A percentile compares a stretch with the other conserved stretches of the same genome.
Conservation (phyloP, 2,113 vertebrate genomes). For the Myrmecophaga tridactyla region DNA sequence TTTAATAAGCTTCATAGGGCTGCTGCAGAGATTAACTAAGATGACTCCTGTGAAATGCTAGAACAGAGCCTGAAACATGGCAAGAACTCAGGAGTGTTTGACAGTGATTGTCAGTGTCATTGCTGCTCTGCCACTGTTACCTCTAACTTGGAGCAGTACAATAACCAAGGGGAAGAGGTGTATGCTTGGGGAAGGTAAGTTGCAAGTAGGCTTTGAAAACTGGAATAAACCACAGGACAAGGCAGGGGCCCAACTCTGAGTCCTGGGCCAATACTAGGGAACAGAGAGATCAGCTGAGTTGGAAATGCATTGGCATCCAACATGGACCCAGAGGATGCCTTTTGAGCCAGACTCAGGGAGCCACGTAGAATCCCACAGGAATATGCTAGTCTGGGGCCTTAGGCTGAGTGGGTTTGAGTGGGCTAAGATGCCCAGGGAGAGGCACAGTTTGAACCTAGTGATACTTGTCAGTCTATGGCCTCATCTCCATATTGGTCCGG, state of each 20-base stretch:
- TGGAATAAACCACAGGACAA: neutral
- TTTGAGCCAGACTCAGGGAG: neutral
- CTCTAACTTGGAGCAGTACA: neutral
- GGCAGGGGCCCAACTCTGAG: neutral
- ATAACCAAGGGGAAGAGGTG: neutral
- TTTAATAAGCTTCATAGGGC: neutral
- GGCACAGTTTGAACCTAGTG: fast-evolving
- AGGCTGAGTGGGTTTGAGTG: neutral
- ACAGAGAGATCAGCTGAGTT: neutral
- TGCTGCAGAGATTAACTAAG: neutral
- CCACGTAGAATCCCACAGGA: neutral
- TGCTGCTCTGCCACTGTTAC: neutral
- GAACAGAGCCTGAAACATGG: neutral
- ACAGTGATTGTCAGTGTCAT: neutral
- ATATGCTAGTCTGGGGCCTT: neutral
- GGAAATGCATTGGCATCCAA: neutral
- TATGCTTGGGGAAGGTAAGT: neutral
- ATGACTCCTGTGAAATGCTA: neutral
- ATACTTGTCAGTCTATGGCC: neutral
- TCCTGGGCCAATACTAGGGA: neutral
- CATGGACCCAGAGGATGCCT: neutral
- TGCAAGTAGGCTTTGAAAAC: neutral
- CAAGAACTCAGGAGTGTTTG: neutral
- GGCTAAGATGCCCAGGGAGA: neutral
- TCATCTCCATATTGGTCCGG: neutral